A percentile compares a stretch with the other conserved stretches of the same genome.
Evolutionary conservation across 1,140 invertebrate species (phyloP).

Genomic region (Tetragonula clypearis): DNA sequence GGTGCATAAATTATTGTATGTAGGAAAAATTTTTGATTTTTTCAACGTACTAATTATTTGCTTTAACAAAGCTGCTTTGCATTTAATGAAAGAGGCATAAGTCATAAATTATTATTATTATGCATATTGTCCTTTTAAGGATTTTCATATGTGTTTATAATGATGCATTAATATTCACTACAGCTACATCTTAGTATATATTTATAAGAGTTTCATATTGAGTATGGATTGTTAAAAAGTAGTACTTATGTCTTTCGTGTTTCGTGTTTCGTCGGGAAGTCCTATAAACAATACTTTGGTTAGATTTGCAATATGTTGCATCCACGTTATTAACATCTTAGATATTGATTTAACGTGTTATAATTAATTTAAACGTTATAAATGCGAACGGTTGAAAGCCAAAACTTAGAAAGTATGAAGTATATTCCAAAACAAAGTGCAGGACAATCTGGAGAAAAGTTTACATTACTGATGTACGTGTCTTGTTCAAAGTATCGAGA

Average conservation of each 20-base stretch:
- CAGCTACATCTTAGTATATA: conserved; percentile 27
- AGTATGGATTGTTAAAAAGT: conserved; percentile 40
- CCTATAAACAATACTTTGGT: conserved; percentile 39
- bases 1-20: conserved; percentile 29
- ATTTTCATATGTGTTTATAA: conserved; percentile 23
- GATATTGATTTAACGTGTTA: conserved; percentile 2
- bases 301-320: conserved; percentile 20
- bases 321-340: conserved; percentile 31
- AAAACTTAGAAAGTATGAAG: conserved; percentile 59
- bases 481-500: conserved; percentile 34
- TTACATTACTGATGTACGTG: conserved; percentile 56
- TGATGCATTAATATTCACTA: conserved; percentile 33
- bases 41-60: conserved; percentile 20
- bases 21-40: conserved; percentile 50
- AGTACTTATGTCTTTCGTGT: conserved; percentile 61
- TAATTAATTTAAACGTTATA: conserved; percentile 25
- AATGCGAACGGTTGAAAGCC: conserved; percentile 35
- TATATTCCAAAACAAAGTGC: conserved; percentile 41
- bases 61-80: conserved; percentile 38
- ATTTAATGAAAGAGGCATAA: conserved; percentile 61
- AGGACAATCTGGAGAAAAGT: conserved; percentile 60
- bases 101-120: conserved; percentile 50
- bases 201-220: conserved; percentile 38
- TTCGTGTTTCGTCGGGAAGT: conserved; percentile 42
- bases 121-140: conserved; percentile 31